Percentiles rank a stretch among this genome's conserved stretches.
These are phyloP conservation scores for Clostera curtula DNA, from an alignment of 2,888 invertebrate species.

Conservation along the genomic window DNA sequence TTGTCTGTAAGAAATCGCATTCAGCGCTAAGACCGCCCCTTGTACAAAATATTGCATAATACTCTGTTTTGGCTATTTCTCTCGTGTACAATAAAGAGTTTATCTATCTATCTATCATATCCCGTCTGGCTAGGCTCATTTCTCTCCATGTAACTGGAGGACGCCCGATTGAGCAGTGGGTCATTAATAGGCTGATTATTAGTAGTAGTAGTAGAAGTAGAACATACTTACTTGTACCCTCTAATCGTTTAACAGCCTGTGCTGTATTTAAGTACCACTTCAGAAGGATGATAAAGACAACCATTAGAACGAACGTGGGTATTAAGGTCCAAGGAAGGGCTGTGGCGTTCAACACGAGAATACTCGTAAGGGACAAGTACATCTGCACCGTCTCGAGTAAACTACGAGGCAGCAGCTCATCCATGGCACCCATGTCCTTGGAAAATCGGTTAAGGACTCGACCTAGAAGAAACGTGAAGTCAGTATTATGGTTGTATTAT, in stretches of 20 bases:
- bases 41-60: too few relatives aligned
- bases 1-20: too few relatives aligned
- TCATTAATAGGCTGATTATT: too few relatives aligned
- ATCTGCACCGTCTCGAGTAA: constrained; percentile 77
- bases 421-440: constrained; percentile 87
- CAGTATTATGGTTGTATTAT: neutral
- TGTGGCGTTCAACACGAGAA: constrained; percentile 51
- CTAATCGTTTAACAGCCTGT: constrained; percentile 82
- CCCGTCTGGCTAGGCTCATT: too few relatives aligned
- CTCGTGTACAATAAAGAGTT: too few relatives aligned
- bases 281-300: constrained; percentile 78
- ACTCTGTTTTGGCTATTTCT: too few relatives aligned
- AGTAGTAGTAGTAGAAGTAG: neutral
- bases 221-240: constrained; percentile 77
- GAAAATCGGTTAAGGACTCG: constrained; percentile 85
- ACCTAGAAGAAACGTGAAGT: constrained; percentile 37
- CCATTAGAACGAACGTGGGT: constrained; percentile 46
- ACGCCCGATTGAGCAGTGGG: too few relatives aligned
- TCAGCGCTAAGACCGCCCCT: too few relatives aligned
- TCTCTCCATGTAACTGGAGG: too few relatives aligned
- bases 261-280: constrained; percentile 82
- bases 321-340: constrained; percentile 59
- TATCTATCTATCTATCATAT: too few relatives aligned
- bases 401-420: constrained; percentile 81
- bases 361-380: constrained; percentile 51